Conservation (phyloP, 2,888 invertebrate genomes). For the Drosophila nigricruria region DNA sequence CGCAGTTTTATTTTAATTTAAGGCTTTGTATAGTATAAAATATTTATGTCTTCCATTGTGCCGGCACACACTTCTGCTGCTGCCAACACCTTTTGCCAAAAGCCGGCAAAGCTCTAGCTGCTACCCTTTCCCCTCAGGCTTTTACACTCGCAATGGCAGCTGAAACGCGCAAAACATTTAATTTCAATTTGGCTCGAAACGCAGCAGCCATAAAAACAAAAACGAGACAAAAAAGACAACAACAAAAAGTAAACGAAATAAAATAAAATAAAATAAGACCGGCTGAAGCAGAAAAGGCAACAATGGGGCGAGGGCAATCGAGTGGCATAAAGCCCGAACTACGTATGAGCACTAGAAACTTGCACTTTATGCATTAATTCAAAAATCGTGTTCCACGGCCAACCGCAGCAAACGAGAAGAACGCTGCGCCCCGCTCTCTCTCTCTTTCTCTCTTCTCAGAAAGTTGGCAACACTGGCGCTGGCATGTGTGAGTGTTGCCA, state of each 20-base stretch:
- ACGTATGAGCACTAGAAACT: slow-evolving; percentile 32
- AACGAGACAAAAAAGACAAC: slow-evolving; percentile 10
- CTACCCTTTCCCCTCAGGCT: background rate
- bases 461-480: slow-evolving; percentile 46
- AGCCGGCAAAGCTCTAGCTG: background rate
- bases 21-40: background rate
- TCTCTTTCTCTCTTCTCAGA: background rate
- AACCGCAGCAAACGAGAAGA: slow-evolving; percentile 46
- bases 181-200: slow-evolving; percentile 65
- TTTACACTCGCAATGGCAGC: slow-evolving; percentile 1
- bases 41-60: background rate
- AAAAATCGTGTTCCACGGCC: slow-evolving; percentile 65
- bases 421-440: background rate
- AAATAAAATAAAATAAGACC: slow-evolving; percentile 18
- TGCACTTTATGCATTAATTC: slow-evolving; percentile 73
- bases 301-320: slow-evolving; percentile 5
- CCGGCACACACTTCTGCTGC: slow-evolving; percentile 10
- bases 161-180: slow-evolving; percentile 52
- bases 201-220: slow-evolving; percentile 43
- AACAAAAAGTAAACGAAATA: background rate
- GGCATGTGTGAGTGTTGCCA: slow-evolving; percentile 43
- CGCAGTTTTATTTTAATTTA: background rate
- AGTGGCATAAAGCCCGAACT: slow-evolving; percentile 15
- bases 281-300: background rate
- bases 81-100: slow-evolving; percentile 41